These are phyloP conservation scores for Pangasianodon hypophthalmus DNA, from an alignment of 2,113 vertebrate species.

Conservation along the genomic window DNA sequence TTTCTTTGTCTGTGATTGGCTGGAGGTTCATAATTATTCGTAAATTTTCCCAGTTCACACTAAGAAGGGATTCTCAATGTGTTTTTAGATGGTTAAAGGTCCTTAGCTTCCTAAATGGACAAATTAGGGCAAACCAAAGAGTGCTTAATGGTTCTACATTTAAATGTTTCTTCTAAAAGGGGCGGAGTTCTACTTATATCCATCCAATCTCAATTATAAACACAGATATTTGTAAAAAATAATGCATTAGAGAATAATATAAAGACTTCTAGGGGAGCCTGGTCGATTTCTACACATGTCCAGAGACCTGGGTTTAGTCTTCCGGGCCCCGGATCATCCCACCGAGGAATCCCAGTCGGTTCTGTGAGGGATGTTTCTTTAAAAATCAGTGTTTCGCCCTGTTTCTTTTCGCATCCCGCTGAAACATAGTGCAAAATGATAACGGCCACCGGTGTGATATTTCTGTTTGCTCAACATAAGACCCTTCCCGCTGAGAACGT, in stretches of 20 bases:
- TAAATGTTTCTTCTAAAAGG: not conserved
- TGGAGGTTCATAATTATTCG: not conserved
- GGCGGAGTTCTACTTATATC: not conserved
- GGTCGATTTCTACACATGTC: not conserved
- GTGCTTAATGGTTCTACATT: not conserved
- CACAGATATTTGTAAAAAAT: not conserved
- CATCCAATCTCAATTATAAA: not conserved
- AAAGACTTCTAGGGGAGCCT: not conserved
- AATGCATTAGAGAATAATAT: not conserved
- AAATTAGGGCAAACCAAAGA: not conserved
- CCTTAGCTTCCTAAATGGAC: not conserved
- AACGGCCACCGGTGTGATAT: slow-evolving; percentile 34
- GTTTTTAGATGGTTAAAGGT: not conserved
- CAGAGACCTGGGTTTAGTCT: not conserved
- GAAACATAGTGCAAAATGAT: slow-evolving; percentile 8
- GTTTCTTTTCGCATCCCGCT: slow-evolving; percentile 3
- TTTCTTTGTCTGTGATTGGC: not conserved
- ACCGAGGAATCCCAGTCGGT: not conserved
- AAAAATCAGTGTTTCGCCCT: slow-evolving; percentile 2
- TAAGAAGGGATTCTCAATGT: not conserved
- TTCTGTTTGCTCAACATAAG: slow-evolving; percentile 52
- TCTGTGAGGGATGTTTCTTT: slow-evolving; percentile 21
- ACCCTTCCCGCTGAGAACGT: slow-evolving; percentile 47
- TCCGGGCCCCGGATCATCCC: not conserved
- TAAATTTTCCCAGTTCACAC: not conserved